A percentile compares a stretch with the other conserved stretches of the same genome.
These are phyloP conservation scores for Anabas testudineus DNA, from an alignment of 2,797 vertebrate species.

Conservation along the genomic window DNA sequence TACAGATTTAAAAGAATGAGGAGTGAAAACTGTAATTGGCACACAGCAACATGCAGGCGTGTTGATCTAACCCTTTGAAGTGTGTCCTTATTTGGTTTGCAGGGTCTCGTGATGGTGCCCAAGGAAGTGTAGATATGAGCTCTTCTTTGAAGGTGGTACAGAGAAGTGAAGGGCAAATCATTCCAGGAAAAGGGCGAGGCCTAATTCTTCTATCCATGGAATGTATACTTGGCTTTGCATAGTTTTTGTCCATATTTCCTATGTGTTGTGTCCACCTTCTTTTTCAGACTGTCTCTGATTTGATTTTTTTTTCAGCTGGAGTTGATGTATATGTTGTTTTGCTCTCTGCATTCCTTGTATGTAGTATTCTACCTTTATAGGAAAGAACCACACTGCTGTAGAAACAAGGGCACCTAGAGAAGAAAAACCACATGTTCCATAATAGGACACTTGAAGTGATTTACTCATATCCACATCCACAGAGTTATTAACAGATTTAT, in stretches of 20 bases:
- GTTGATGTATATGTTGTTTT: constrained; percentile 35
- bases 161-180: constrained; percentile 45
- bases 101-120: constrained; percentile 35
- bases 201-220: constrained; percentile 22
- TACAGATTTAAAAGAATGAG: constrained; percentile 64
- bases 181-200: constrained; percentile 32
- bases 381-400: constrained; percentile 57
- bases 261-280: constrained; percentile 20
- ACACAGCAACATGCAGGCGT: constrained; percentile 87
- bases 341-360: constrained; percentile 47
- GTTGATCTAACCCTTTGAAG: constrained; percentile 75
- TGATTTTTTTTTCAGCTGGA: constrained; percentile 28
- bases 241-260: constrained; percentile 32
- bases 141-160: constrained; percentile 46
- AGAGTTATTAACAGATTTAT: constrained; percentile 36
- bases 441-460: constrained; percentile 25
- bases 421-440: constrained; percentile 43
- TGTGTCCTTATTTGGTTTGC: constrained; percentile 41
- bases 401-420: constrained; percentile 42
- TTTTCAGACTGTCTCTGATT: constrained; percentile 53
- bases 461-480: constrained; percentile 40
- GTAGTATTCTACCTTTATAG: constrained; percentile 33
- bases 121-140: constrained; percentile 52
- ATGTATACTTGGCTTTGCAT: constrained; percentile 45
- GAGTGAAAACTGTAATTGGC: constrained; percentile 68